A percentile compares a stretch with the other conserved stretches of the same genome.
phyloP scores from a whole-genome alignment of 2,797 vertebrate species.

The Brachymystax lenok region DNA sequence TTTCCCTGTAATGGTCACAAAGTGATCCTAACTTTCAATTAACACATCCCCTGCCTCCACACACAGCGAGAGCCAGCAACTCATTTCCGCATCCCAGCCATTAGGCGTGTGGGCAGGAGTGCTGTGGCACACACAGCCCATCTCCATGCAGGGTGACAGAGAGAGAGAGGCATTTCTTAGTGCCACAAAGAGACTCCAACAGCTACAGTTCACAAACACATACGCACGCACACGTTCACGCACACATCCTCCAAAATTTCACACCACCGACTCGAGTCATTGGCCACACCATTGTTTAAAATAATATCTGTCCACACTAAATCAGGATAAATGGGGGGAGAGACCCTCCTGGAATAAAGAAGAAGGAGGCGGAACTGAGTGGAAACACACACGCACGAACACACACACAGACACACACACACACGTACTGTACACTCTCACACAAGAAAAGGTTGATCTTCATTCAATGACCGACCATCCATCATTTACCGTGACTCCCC shows the following conservation, averaged over 20 bases:
- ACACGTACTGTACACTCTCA: conserved; percentile 18
- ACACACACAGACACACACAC: neutral
- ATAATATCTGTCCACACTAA: conserved; percentile 60
- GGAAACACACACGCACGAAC: neutral
- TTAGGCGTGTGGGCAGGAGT: conserved; percentile 74
- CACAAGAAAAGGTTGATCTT: conserved; percentile 68
- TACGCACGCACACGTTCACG: conserved; percentile 36
- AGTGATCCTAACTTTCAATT: conserved; percentile 92
- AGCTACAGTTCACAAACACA: conserved; percentile 64
- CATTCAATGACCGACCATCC: conserved; percentile 62
- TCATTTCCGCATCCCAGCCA: conserved; percentile 68
- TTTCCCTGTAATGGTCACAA: conserved; percentile 91
- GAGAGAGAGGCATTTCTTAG: conserved; percentile 39
- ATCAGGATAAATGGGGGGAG: conserved; percentile 71
- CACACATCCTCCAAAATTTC: conserved; percentile 15
- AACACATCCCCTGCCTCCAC: conserved; percentile 75
- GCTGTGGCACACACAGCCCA: conserved; percentile 58
- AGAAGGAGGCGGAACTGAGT: neutral
- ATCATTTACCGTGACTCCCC: conserved; percentile 61
- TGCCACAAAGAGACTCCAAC: neutral
- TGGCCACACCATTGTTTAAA: conserved; percentile 51
- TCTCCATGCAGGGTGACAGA: conserved; percentile 57
- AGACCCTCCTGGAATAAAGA: neutral
- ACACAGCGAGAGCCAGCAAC: conserved; percentile 54
- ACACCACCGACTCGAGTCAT: conserved; percentile 30